Evolutionary conservation across 2,113 vertebrate genomes (phyloP).

Genomic region (Ictalurus furcatus): DNA sequence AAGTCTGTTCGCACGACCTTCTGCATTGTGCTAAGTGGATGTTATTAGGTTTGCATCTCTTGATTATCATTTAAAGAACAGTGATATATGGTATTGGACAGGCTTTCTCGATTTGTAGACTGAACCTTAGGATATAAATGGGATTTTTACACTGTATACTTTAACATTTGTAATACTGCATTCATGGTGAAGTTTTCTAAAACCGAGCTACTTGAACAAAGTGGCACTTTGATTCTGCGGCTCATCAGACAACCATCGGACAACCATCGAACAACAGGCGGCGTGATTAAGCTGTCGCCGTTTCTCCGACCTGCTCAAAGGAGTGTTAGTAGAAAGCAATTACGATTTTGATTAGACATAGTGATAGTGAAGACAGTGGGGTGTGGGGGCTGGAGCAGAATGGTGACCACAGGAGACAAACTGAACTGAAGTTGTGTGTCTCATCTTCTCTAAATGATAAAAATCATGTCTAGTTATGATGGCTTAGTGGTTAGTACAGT

Average conservation of each 20-base stretch:
- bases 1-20: neutral
- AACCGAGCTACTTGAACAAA: slow-evolving; percentile 40
- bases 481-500: too few species aligned
- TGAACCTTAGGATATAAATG: slow-evolving; percentile 10
- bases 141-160: neutral
- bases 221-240: slow-evolving; percentile 32
- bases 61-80: slow-evolving; percentile 11
- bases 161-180: slow-evolving; percentile 27
- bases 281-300: slow-evolving; percentile 37
- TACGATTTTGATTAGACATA: slow-evolving; percentile 43
- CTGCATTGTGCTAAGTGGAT: slow-evolving; percentile 1
- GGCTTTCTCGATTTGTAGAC: neutral
- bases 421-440: neutral
- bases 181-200: slow-evolving; percentile 35
- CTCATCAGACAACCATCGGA: slow-evolving; percentile 42
- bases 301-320: slow-evolving; percentile 29
- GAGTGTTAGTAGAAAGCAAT: slow-evolving; percentile 37
- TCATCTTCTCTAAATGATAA: neutral
- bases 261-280: slow-evolving; percentile 45
- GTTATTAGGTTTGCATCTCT: neutral
- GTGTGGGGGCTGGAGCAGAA: slow-evolving; percentile 34
- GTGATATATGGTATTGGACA: neutral
- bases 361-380: slow-evolving; percentile 28
- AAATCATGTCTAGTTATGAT: neutral
- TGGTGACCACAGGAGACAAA: slow-evolving; percentile 27